A percentile compares a stretch with the other conserved stretches of the same genome.
phyloP scores from a whole-genome alignment of 2,888 invertebrate genomes.

The Tyria jacobaeae region DNA sequence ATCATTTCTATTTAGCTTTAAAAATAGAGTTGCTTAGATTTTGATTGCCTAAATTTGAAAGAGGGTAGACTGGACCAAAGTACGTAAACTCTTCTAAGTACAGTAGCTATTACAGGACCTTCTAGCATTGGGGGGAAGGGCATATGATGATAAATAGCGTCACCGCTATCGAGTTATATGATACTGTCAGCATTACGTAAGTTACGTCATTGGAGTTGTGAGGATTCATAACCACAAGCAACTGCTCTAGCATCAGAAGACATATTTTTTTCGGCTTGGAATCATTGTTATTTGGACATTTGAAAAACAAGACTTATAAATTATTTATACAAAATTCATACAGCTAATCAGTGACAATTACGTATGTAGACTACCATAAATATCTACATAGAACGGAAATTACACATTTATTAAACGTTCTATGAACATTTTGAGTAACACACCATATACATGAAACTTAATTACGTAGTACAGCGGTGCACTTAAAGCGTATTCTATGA shows the following conservation, averaged over 20 bases:
- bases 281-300: no score
- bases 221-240: background rate
- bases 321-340: background rate
- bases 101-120: no score
- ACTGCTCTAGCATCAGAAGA: background rate
- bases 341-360: background rate
- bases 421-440: background rate
- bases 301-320: background rate
- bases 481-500: background rate
- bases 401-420: conserved; percentile 9
- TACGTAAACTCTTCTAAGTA: no score
- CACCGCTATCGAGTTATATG: no score
- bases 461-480: background rate
- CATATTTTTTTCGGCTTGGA: background rate
- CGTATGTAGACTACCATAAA: conserved; percentile 3
- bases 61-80: no score
- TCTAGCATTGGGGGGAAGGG: no score
- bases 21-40: no score
- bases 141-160: no score
- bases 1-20: no score
- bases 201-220: background rate
- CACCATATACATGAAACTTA: conserved; percentile 4
- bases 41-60: no score
- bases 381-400: conserved; percentile 2
- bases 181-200: background rate